Evolutionary conservation across 2,797 vertebrate genomes (phyloP).

Genomic region (Pseudotriccus pelzelni): DNA sequence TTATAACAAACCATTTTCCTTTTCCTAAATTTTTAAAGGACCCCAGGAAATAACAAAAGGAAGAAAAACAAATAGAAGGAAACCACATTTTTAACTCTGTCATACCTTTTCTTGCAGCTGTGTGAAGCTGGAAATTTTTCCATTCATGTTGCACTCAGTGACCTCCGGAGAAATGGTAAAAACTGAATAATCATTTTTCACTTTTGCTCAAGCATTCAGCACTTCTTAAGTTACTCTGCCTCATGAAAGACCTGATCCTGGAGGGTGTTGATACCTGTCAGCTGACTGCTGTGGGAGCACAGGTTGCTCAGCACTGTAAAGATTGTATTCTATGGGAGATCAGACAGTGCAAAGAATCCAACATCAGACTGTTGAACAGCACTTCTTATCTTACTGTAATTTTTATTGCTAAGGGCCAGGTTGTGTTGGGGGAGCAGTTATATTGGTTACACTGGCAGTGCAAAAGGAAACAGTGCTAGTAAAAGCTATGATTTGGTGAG

Average conservation of each 20-base stretch:
- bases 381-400: neutral
- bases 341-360: neutral
- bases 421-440: neutral
- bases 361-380: neutral
- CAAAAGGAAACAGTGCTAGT: neutral
- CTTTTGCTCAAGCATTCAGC: neutral
- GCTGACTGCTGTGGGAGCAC: neutral
- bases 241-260: neutral
- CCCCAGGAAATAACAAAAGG: neutral
- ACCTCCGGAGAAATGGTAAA: constrained; percentile 81
- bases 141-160: constrained; percentile 85
- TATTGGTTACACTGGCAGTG: neutral
- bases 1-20: neutral
- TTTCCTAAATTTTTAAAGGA: neutral
- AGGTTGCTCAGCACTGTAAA: neutral
- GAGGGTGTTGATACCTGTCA: neutral
- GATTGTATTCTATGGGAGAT: neutral
- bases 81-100: neutral
- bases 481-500: neutral
- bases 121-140: constrained; percentile 91
- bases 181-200: neutral
- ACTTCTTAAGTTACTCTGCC: neutral
- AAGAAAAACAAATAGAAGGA: neutral
- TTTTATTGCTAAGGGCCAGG: neutral
- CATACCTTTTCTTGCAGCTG: constrained; percentile 75